Base-by-base conservation (phyloP, 2,888 invertebrate genomes). In the Antitype chi region DNA sequence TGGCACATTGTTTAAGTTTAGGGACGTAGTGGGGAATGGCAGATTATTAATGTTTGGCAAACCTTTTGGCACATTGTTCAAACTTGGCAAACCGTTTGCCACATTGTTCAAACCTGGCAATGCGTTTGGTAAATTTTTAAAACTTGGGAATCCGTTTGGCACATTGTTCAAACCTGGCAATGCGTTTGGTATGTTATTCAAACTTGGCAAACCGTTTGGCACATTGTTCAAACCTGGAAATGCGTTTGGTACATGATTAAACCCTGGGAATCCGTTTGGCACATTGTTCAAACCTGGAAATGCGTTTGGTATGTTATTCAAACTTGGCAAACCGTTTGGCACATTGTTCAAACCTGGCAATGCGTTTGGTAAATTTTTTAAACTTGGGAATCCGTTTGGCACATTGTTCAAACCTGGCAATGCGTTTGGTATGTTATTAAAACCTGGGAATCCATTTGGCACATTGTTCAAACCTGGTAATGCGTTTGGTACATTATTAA, bases 11-110 rank as follows among this genome's bases (percentile, higher is more conserved):
- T 67, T 81, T 32, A 73, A 38, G 38, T 74, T 73, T n/a, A 52
- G 43, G 0, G 66, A 38, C 1, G n/a, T 60, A 76, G 85, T 87
- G 0, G 38, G 23, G 7, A n/a, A 53, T 38, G 47, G 62, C 7
- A 59, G 15, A 63, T 77, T 78, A 53, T 84, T 76, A 9, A 17
- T 5, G 20, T 78, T 11, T 20, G 67, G 66, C 6, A 76, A 32
- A 0, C 23, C 53, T 1, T 66, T 64, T 67, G 13, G 67, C 5
- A 70, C 0, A 23, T 38, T 68, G 38, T 49, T 69, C 9, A 25
- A 20, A 25, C 7, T 17, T 7, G 70, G 20, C 0, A 66, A 25
- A 0, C 0, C 13, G 0, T 47, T 25, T 20, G 64, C 47, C 13
- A 8, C 7, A 47, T 47, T 47, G 28, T 28, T 59, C 1, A 59